Percentiles rank a stretch among this genome's conserved stretches.
Evolutionary conservation across 1,140 invertebrate species (phyloP).

Genomic region (Caenorhabditis latens): DNA sequence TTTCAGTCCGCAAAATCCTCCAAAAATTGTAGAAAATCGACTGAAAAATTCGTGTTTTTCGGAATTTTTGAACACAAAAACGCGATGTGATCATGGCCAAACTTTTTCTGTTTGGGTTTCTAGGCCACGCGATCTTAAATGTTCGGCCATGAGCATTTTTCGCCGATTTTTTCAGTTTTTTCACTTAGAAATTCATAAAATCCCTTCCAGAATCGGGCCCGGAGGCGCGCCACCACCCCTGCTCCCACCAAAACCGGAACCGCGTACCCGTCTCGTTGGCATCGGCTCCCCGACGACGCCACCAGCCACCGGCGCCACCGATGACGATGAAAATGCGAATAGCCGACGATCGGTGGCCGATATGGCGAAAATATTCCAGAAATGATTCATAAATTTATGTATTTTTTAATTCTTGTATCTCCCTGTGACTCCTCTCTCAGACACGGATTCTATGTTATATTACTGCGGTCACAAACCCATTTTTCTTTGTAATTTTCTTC

Average conservation of each 20-base stretch:
- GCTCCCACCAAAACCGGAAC: conserved; percentile 65
- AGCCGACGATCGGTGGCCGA: conserved; percentile 68
- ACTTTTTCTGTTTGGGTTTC: no score
- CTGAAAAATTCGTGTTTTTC: no score
- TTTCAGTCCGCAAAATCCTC: no score
- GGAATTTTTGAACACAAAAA: no score
- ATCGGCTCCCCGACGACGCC: conserved; percentile 43
- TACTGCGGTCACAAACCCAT: neutral
- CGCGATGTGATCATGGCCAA: no score
- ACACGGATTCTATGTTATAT: neutral
- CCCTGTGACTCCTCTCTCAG: conserved; percentile 34
- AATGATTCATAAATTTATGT: neutral
- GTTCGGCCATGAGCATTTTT: no score
- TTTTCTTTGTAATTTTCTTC: neutral
- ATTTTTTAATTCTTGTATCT: neutral
- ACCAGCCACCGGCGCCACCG: neutral
- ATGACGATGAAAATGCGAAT: conserved; percentile 63
- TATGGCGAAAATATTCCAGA: conserved; percentile 65
- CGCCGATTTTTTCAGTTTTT: no score
- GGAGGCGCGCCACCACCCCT: conserved; percentile 56
- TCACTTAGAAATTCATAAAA: no score
- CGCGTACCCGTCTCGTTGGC: conserved; percentile 51
- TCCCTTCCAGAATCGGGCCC: conserved; percentile 5
- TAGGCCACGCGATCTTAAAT: no score
- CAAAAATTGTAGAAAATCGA: no score